phyloP scores from a whole-genome alignment of 2,113 vertebrate genomes.

The Cynopterus brachyotis region DNA sequence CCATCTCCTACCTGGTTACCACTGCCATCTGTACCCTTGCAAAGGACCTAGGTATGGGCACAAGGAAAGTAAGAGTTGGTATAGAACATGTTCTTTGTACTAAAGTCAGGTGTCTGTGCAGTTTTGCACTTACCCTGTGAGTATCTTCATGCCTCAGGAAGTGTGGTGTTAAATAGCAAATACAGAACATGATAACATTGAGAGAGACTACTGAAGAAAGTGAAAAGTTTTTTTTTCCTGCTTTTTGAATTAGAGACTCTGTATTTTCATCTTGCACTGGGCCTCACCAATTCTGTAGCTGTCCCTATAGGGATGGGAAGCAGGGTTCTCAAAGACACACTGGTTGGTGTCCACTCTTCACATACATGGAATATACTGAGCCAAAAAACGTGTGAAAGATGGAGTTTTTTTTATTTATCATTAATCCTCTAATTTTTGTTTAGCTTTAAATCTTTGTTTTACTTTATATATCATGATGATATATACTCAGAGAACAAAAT shows the following conservation, averaged over 20 bases:
- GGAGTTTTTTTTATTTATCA: neutral
- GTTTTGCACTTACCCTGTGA: neutral
- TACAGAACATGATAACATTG: neutral
- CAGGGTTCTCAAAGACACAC: neutral
- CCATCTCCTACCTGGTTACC: neutral
- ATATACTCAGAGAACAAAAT: neutral
- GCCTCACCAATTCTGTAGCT: neutral
- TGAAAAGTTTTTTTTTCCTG: neutral
- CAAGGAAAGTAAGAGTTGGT: neutral
- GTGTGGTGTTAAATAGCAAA: neutral
- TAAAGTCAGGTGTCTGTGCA: neutral
- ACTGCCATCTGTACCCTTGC: neutral
- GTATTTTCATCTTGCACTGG: neutral
- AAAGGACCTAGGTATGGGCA: neutral
- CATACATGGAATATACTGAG: neutral
- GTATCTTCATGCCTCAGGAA: neutral
- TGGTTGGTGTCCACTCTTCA: neutral
- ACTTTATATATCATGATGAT: neutral
- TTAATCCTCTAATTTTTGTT: neutral
- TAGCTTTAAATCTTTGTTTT: neutral
- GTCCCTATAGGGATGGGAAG: neutral
- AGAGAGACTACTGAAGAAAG: neutral
- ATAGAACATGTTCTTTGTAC: no score
- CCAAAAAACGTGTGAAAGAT: neutral
- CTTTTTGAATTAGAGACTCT: neutral